Base-by-base conservation (phyloP, 2,113 vertebrate genomes). In the Perccottus glenii region DNA sequence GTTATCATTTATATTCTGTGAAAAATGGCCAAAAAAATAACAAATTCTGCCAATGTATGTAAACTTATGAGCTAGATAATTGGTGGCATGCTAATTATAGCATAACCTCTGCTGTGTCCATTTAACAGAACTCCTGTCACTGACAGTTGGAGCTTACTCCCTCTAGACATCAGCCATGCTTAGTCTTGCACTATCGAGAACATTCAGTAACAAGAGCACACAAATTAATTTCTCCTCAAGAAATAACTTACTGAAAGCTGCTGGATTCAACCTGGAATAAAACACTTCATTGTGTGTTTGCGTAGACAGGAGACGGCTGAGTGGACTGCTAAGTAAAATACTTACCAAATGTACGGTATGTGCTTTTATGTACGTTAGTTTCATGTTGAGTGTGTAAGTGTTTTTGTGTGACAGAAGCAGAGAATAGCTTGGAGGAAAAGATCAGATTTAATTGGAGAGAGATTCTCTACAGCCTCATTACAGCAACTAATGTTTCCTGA, bases 321-420 rank as follows among this genome's bases (percentile, higher is more conserved):
- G 44, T 14, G 4, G 50, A 32, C 9, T 5, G 27, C n/a, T n/a
- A n/a, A n/a, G n/a, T 52, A 33, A 52, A 52, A 52, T 27, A 33
- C 19, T 32, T 14, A 11, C 27, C n/a, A 4, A 10, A 33, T 32
- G 15, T 51, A 10, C 49, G 11, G 19, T 19, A 33, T 11, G 11
- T 40, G 49, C 84, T 79, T 86, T 43, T 36, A 53, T 61, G 52
- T 14, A 73, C 83, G 61, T 82, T 59, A 5, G 15, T n/a, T 48
- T 6, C 55, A 58, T 65, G 66, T 60, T 73, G 49, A 57, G 77
- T 62, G 42, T 42, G 44, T 11, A 9, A 58, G 58, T 36, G 35
- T 12, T 11, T 51, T 9, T 27, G 0, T 10, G 0, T 32, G 36
- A 51, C 11, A 45, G 42, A 36, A 32, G 51, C 40, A 14, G 7